Conservation (phyloP, 2,888 invertebrate species). For the Drosophila colorata region DNA sequence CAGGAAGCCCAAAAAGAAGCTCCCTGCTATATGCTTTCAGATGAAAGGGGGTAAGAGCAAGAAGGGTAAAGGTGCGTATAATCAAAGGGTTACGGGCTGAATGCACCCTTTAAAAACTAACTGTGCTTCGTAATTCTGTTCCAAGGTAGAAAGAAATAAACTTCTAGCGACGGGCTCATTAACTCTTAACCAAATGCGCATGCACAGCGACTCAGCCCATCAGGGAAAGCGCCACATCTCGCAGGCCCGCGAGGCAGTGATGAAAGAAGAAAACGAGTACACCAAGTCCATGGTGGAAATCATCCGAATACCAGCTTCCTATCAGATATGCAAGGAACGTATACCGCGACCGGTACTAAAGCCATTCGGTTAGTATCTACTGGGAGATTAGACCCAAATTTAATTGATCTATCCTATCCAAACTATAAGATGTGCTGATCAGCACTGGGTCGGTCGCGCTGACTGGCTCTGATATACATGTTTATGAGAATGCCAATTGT, state of each 20-base stretch:
- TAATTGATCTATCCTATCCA: no score
- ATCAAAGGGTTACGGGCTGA: no score
- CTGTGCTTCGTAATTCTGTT: constrained; percentile 12
- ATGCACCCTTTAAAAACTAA: neutral
- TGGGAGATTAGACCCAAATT: neutral
- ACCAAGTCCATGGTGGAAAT: constrained; percentile 32
- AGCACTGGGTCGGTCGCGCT: constrained; percentile 95
- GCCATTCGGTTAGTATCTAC: constrained; percentile 61
- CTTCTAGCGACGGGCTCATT: constrained; percentile 15
- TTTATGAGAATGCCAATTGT: constrained; percentile 86
- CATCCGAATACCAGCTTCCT: constrained; percentile 58
- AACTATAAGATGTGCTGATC: constrained; percentile 87
- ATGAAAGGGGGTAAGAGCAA: constrained; percentile 1
- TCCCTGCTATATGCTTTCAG: constrained; percentile 27
- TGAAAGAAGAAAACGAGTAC: neutral
- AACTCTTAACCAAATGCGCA: constrained; percentile 28
- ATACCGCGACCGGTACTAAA: constrained; percentile 50
- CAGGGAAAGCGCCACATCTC: constrained; percentile 5
- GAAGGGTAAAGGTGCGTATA: constrained; percentile 36
- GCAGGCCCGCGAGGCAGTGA: neutral
- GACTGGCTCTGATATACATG: constrained; percentile 97
- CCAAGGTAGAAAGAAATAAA: constrained; percentile 73
- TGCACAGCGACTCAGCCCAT: constrained; percentile 10
- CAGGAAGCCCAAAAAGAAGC: constrained; percentile 28
- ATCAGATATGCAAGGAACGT: constrained; percentile 50